A percentile compares a stretch with the other conserved stretches of the same genome.
Evolutionary conservation across 2,797 vertebrate species (phyloP).

Genomic region (Phataginus tricuspis): DNA sequence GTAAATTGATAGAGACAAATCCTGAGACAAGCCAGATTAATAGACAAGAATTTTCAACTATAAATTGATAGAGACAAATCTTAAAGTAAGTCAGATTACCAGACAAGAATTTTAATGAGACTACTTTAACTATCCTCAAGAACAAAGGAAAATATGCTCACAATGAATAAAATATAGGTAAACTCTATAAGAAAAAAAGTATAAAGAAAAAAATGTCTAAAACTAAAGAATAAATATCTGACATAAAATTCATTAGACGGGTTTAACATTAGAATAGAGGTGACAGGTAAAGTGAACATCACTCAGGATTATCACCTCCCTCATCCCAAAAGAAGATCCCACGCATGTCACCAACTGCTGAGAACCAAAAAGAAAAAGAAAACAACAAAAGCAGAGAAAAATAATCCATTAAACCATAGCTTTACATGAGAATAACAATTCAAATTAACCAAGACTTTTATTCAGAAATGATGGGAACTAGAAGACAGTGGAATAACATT

Average conservation of each 20-base stretch:
- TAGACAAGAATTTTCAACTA: background rate
- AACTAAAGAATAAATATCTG: conserved; percentile 20
- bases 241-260: background rate
- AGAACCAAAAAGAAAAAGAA: background rate
- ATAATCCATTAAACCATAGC: background rate
- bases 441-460: background rate
- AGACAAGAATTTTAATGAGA: conserved; percentile 7
- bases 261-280: background rate
- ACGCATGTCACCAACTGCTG: background rate
- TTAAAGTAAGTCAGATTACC: background rate
- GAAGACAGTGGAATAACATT: background rate
- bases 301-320: background rate
- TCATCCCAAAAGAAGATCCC: background rate
- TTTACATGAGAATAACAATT: background rate
- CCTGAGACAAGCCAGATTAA: background rate
- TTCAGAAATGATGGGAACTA: background rate
- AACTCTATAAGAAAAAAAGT: background rate
- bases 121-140: background rate
- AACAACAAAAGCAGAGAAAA: background rate
- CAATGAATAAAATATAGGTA: background rate
- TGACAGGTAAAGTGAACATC: background rate
- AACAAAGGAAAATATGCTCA: conserved; percentile 3
- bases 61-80: conserved; percentile 6
- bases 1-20: conserved; percentile 1
- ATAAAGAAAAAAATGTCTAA: background rate